Evolutionary conservation across 2,113 vertebrate genomes (phyloP), one percentile per base, ranked within the genome.

Genomic region (Clarias gariepinus): DNA sequence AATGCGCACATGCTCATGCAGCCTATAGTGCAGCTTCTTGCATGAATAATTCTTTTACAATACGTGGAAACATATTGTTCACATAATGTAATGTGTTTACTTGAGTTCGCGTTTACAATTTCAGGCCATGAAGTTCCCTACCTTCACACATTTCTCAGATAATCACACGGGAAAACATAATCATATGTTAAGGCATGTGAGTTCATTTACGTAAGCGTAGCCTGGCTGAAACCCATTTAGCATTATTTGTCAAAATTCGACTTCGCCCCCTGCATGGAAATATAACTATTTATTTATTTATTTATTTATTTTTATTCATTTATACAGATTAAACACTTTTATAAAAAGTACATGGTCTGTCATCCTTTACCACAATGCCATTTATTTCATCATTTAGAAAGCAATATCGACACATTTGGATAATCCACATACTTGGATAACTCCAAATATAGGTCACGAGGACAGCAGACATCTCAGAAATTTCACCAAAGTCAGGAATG

Each of bases 311-410:
- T 25, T 71, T 25, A 25, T 41, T 85, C 85, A 36, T 71, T 41
- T 79, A 85, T 61, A 23, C 19, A 0, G 4, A 83, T 83, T 83
- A 19, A 68, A 68, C 28, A 71, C 4, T 57, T 57, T 68, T 71
- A 87, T 85, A 80, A 86, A 52, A 18, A 80, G 15, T 79, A 77
- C 77, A 86, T 83, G 79, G 89, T 81, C 83, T 21, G 52, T 58
- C 83, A 61, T 66, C 47, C 41, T 52, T 74, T 57, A 36, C 21
- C 33, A 36, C 33, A 57, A 3, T 47, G 36, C 21, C 15, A 12
- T 47, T 47, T 5, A n/a, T 15, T 52, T 15, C n/a, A 23, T n/a
- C 47, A 47, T 47, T 47, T 47, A 47, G 47, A 47, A 10, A 8
- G 30, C 28, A n/a, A 52, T 36, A 36, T 36, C 1, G 33, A 36